Conservation (phyloP, 2,888 invertebrate genomes). For the Nysson spinosus region DNA sequence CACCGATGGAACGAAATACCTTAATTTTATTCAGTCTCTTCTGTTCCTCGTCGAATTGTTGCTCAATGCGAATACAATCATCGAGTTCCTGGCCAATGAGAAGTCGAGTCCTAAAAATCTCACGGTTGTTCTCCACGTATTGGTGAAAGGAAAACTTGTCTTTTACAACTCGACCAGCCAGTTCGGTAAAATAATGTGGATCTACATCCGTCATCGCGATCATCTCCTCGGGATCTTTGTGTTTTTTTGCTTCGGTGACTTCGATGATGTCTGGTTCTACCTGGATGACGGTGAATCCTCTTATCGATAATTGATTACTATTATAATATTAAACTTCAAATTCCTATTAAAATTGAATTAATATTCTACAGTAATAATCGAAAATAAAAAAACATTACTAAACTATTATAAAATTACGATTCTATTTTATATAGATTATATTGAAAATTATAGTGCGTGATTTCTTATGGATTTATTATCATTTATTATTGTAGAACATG, state of each 20-base stretch:
- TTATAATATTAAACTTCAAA: neutral
- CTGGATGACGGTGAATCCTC: conserved; percentile 32
- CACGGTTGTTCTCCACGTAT: conserved; percentile 80
- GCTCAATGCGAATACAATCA: conserved; percentile 79
- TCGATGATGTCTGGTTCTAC: conserved; percentile 58
- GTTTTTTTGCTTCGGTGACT: conserved; percentile 49
- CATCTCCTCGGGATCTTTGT: conserved; percentile 79
- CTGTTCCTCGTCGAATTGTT: conserved; percentile 79
- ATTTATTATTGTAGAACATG: neutral
- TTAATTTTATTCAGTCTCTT: conserved; percentile 78
- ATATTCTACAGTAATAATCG: no score
- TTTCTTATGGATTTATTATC: neutral
- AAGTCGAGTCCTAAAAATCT: conserved; percentile 79
- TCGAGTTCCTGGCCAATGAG: conserved; percentile 79
- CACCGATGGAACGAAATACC: conserved; percentile 49
- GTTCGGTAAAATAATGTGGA: conserved; percentile 82
- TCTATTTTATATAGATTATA: no score
- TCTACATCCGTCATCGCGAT: conserved; percentile 83
- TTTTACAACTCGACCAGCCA: conserved; percentile 81
- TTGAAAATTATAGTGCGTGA: neutral
- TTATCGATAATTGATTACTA: no score
- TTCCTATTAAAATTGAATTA: neutral
- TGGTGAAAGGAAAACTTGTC: conserved; percentile 81
- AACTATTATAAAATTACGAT: no score
- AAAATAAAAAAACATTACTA: no score